Evolutionary conservation across 2,797 vertebrate genomes (phyloP).

Genomic region (Paramormyrops hopkinsi): DNA sequence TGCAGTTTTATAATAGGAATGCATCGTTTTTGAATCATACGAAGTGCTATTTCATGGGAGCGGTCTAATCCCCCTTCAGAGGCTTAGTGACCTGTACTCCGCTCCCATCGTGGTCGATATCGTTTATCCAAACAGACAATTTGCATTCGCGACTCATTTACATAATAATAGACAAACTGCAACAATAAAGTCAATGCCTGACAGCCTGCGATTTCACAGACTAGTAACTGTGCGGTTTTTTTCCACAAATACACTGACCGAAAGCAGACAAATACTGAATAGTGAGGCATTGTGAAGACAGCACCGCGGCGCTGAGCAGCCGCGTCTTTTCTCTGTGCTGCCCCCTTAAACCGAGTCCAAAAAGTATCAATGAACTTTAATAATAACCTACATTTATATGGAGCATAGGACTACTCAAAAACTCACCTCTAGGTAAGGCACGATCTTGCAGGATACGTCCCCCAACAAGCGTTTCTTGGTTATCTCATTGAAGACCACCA

Average conservation of each 20-base stretch:
- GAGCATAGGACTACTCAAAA: background rate
- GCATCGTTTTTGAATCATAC: background rate
- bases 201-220: background rate
- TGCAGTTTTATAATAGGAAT: background rate
- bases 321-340: background rate
- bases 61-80: background rate
- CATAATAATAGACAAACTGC: conserved; percentile 47
- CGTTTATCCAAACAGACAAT: conserved; percentile 37
- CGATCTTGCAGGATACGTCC: conserved; percentile 76
- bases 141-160: conserved; percentile 48
- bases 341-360: background rate
- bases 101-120: conserved; percentile 25
- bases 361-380: background rate
- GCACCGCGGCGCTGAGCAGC: background rate
- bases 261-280: background rate
- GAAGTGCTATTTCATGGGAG: background rate
- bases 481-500: conserved; percentile 86
- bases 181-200: background rate
- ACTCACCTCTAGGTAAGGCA: conserved; percentile 93
- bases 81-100: conserved; percentile 32
- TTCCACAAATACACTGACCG: background rate
- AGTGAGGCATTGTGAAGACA: background rate
- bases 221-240: background rate
- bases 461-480: conserved; percentile 79
- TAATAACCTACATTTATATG: background rate